Percentiles rank a stretch among this genome's conserved stretches.
These are phyloP conservation scores for Darevskia nairensis DNA, from an alignment of 2,797 vertebrate genomes.

Conservation along the genomic window DNA sequence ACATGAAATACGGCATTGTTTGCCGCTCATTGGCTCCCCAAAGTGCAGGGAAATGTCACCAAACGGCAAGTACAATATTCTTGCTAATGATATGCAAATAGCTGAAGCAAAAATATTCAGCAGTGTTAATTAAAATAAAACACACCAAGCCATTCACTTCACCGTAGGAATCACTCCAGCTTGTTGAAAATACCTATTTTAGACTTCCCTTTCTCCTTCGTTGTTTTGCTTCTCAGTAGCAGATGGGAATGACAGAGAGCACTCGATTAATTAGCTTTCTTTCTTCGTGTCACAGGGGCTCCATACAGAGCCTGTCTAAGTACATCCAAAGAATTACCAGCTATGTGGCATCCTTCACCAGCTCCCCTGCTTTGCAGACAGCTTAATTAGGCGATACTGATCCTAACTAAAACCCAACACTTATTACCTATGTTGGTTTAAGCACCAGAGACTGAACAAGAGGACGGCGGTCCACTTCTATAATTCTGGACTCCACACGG, in stretches of 20 bases:
- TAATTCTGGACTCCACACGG: background rate
- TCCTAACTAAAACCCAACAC: background rate
- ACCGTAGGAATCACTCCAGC: background rate
- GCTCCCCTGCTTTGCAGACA: slow-evolving; percentile 27
- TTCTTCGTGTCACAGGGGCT: background rate
- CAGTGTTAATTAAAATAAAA: background rate
- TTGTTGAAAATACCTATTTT: slow-evolving; percentile 29
- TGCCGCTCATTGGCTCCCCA: slow-evolving; percentile 13
- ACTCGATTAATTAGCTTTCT: slow-evolving; percentile 39
- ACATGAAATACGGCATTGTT: slow-evolving; percentile 27
- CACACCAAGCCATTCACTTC: slow-evolving; percentile 20
- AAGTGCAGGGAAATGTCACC: slow-evolving; percentile 35
- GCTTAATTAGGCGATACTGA: slow-evolving; percentile 1
- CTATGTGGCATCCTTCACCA: background rate
- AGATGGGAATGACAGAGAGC: slow-evolving; percentile 32
- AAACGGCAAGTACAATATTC: slow-evolving; percentile 25
- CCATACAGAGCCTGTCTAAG: background rate
- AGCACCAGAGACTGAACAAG: background rate
- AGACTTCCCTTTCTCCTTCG: background rate
- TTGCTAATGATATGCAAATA: slow-evolving; percentile 32
- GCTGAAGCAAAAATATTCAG: slow-evolving; percentile 19
- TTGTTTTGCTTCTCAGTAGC: slow-evolving; percentile 37
- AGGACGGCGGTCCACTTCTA: background rate
- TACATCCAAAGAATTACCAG: slow-evolving; percentile 21
- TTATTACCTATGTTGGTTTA: background rate